Percentiles rank a stretch among this genome's conserved stretches.
Conservation (phyloP, 1,140 invertebrate species). For the Tetraneura akinire region DNA sequence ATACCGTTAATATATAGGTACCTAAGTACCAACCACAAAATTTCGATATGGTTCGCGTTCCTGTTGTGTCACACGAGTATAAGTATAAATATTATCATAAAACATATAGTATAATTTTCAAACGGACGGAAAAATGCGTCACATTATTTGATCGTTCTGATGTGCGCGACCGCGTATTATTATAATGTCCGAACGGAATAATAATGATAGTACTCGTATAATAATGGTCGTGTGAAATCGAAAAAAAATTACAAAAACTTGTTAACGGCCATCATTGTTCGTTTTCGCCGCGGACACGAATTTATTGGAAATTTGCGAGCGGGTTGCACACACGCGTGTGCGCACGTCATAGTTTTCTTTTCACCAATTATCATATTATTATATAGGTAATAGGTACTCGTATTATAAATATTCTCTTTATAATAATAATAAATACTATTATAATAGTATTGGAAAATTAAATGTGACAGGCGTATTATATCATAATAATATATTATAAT, state of each 20-base stretch:
- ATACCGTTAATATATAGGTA: too few relatives aligned
- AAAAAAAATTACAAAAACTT: not conserved
- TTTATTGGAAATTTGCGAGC: constrained; percentile 7
- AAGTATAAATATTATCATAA: too few relatives aligned
- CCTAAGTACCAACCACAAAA: too few relatives aligned
- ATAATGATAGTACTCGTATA: not conserved
- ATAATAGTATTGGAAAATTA: constrained; percentile 6
- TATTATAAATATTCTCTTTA: too few relatives aligned
- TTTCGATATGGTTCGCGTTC: too few relatives aligned
- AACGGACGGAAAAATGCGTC: not conserved
- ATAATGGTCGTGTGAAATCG: constrained; percentile 32
- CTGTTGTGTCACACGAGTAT: too few relatives aligned
- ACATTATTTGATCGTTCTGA: not conserved
- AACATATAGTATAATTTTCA: too few relatives aligned
- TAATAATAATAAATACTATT: too few relatives aligned
- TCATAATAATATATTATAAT: too few relatives aligned
- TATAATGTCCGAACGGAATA: too few relatives aligned
- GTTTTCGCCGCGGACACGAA: not conserved
- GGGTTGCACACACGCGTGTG: not conserved
- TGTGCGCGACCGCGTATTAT: not conserved
- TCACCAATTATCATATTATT: not conserved
- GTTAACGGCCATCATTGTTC: constrained; percentile 13
- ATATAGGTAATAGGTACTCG: too few relatives aligned
- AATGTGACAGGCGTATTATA: not conserved
- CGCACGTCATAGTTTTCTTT: not conserved